Evolutionary conservation across 35 echinoderm and acorn worm species (phyloP).

Genomic region (Stichopus chloronotus): DNA sequence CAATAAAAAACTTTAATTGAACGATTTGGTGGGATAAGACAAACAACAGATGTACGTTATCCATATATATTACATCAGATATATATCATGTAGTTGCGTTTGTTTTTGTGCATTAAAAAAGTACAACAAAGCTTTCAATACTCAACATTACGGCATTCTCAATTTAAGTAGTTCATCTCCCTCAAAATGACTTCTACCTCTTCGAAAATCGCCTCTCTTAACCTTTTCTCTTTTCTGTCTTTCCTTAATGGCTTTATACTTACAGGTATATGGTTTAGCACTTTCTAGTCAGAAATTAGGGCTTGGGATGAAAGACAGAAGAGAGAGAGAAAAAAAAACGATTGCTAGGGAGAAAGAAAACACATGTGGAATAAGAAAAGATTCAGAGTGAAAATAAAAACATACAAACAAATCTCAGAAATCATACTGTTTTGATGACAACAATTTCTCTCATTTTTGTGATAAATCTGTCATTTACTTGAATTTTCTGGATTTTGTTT

Average conservation of each 20-base stretch:
- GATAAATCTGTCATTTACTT: no score
- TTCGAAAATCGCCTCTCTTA: background rate
- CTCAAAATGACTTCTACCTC: background rate
- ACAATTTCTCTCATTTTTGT: no score
- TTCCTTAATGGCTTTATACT: background rate
- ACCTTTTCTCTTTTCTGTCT: background rate
- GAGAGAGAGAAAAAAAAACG: background rate
- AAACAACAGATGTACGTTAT: background rate
- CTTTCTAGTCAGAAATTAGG: conserved; percentile 1
- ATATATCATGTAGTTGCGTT: no score
- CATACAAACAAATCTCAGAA: no score
- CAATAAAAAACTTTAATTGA: background rate
- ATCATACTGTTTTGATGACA: no score
- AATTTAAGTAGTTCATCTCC: background rate
- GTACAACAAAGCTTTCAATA: background rate
- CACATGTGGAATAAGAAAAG: no score
- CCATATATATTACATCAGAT: no score
- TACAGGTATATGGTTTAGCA: background rate
- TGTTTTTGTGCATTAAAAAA: background rate
- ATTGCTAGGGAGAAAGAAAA: background rate
- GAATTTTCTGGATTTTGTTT: no score
- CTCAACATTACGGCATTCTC: background rate
- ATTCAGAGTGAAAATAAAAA: no score
- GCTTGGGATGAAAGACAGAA: background rate
- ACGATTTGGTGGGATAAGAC: background rate